These are phyloP conservation scores for Lithobius niger DNA, from an alignment of 1,140 invertebrate genomes.

Conservation along the genomic window DNA sequence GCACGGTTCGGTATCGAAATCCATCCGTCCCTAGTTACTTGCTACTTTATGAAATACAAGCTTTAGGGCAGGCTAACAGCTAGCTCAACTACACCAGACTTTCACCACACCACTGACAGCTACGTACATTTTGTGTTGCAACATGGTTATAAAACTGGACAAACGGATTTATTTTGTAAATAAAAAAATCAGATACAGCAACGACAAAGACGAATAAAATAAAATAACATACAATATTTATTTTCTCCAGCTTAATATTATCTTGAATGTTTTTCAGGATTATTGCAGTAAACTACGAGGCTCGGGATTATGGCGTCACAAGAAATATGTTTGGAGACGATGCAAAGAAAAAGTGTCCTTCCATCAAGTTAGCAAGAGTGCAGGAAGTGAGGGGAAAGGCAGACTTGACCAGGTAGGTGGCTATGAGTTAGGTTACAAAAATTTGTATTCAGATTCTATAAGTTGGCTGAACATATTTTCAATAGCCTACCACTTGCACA, in stretches of 20 bases:
- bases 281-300: constrained; percentile 95
- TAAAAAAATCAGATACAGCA: too few relatives aligned
- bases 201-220: constrained; percentile 3
- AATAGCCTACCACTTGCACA: background rate
- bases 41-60: too few relatives aligned
- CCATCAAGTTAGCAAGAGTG: constrained; percentile 68
- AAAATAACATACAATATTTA: background rate
- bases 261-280: constrained; percentile 44
- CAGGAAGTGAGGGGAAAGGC: constrained; percentile 80
- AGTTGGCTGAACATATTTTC: background rate
- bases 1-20: too few relatives aligned
- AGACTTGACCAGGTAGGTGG: constrained; percentile 73
- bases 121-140: too few relatives aligned
- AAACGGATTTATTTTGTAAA: too few relatives aligned
- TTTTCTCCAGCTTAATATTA: background rate
- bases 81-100: too few relatives aligned
- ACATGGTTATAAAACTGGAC: too few relatives aligned
- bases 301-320: constrained; percentile 74
- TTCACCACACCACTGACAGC: too few relatives aligned
- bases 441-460: too few relatives aligned
- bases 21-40: too few relatives aligned
- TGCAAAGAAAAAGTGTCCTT: constrained; percentile 73
- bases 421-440: constrained; percentile 3
- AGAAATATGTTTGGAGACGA: constrained; percentile 81
- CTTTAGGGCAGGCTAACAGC: too few relatives aligned